phyloP scores from a whole-genome alignment of 1,140 invertebrate species.

The Calephelis nemesis region DNA sequence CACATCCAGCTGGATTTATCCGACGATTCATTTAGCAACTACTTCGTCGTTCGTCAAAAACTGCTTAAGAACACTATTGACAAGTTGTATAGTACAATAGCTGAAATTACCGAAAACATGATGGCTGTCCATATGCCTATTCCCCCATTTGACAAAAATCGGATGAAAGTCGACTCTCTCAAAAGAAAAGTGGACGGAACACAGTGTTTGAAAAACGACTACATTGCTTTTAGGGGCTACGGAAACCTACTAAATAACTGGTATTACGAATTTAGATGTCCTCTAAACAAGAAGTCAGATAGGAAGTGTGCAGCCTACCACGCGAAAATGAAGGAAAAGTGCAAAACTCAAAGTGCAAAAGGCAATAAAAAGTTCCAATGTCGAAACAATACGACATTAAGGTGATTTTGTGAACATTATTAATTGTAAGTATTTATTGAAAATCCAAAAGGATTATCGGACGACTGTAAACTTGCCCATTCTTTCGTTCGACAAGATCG shows the following conservation, averaged over 20 bases:
- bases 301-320: slow-evolving; percentile 46
- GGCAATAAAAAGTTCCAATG: slow-evolving; percentile 41
- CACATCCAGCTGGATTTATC: slow-evolving; percentile 51
- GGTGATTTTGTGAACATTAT: slow-evolving; percentile 15
- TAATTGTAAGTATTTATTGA: slow-evolving; percentile 39
- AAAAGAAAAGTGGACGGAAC: slow-evolving; percentile 54
- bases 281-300: slow-evolving; percentile 50
- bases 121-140: slow-evolving; percentile 44
- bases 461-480: slow-evolving; percentile 50
- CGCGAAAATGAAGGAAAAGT: slow-evolving; percentile 50
- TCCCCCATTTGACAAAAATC: slow-evolving; percentile 41
- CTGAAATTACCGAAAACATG: slow-evolving; percentile 61
- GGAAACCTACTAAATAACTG: slow-evolving; percentile 66
- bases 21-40: slow-evolving; percentile 54
- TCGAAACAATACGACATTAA: slow-evolving; percentile 35
- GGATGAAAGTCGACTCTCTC: slow-evolving; percentile 46
- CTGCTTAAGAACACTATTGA: slow-evolving; percentile 46
- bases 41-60: slow-evolving; percentile 50
- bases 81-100: slow-evolving; percentile 51
- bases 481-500: slow-evolving; percentile 40
- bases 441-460: slow-evolving; percentile 49
- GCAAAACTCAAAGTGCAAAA: slow-evolving; percentile 19
- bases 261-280: slow-evolving; percentile 61
- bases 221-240: slow-evolving; percentile 62
- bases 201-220: slow-evolving; percentile 60